Evolutionary conservation across 1,140 invertebrate species (phyloP).

Genomic region (Leptestheria dahalacensis): DNA sequence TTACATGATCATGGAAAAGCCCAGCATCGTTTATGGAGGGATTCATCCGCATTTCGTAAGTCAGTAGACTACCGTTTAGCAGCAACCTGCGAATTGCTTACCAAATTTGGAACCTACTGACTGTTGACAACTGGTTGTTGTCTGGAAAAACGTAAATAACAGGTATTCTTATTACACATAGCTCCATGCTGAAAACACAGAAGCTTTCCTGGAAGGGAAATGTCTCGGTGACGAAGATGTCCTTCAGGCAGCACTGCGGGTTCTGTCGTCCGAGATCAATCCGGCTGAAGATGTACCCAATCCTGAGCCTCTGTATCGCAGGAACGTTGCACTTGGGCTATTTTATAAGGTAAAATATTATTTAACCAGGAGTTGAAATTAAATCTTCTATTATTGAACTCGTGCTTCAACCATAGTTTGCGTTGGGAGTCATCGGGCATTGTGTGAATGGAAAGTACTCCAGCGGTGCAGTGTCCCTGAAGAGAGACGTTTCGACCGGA

Average conservation of each 20-base stretch:
- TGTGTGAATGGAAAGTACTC: background rate
- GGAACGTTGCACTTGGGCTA: background rate
- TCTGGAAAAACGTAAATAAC: too few species aligned
- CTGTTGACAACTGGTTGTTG: too few species aligned
- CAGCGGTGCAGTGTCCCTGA: slow-evolving; percentile 17
- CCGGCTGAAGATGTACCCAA: slow-evolving; percentile 1
- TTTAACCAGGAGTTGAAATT: too few species aligned
- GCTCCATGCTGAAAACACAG: slow-evolving; percentile 19
- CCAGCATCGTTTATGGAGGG: slow-evolving; percentile 47
- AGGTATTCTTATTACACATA: background rate
- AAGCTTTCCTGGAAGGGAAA: slow-evolving; percentile 17
- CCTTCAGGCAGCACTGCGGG: slow-evolving; percentile 14
- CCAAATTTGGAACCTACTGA: too few species aligned
- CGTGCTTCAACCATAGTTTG: slow-evolving; percentile 22
- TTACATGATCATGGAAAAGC: slow-evolving; percentile 31
- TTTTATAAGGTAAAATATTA: slow-evolving; percentile 7
- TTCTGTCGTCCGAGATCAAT: slow-evolving; percentile 14
- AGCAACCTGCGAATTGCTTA: too few species aligned
- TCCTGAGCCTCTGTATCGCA: background rate
- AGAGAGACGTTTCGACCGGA: slow-evolving; percentile 26
- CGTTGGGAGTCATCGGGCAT: slow-evolving; percentile 17
- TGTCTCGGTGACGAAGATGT: slow-evolving; percentile 11
- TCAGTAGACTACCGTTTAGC: too few species aligned
- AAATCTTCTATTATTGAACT: background rate
- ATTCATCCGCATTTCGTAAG: slow-evolving; percentile 49